Percentiles rank a stretch among this genome's conserved stretches.
These are phyloP conservation scores for Agrilus mali DNA, from an alignment of 2,888 invertebrate species.

Conservation along the genomic window DNA sequence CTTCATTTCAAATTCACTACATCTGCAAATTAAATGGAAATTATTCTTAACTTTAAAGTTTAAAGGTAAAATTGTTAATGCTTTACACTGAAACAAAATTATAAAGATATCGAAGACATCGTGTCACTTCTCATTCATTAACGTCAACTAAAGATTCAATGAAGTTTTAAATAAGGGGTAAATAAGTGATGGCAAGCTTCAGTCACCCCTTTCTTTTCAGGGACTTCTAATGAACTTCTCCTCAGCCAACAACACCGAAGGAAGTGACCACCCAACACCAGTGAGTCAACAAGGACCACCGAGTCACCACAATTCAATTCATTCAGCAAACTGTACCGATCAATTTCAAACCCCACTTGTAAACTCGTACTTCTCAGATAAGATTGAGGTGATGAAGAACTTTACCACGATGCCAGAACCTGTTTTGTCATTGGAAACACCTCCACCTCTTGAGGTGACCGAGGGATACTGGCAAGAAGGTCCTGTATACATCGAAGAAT, in stretches of 20 bases:
- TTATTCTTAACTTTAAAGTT: too few species aligned
- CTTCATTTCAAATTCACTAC: too few species aligned
- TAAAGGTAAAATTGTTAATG: too few species aligned
- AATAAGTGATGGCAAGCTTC: too few species aligned
- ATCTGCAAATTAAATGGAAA: too few species aligned
- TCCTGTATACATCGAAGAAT: constrained; percentile 16
- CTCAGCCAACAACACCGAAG: constrained; percentile 33
- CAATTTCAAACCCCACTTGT: constrained; percentile 43
- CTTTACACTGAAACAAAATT: too few species aligned
- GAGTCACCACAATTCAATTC: constrained; percentile 25
- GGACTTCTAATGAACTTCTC: constrained; percentile 46
- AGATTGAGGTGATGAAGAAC: constrained; percentile 32
- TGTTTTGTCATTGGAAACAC: constrained; percentile 27
- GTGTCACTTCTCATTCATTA: too few species aligned
- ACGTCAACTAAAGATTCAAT: too few species aligned
- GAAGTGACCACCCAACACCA: constrained; percentile 30
- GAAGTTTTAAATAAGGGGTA: too few species aligned
- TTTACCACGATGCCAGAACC: constrained; percentile 18
- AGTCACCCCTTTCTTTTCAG: constrained; percentile 23
- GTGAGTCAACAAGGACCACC: constrained; percentile 29
- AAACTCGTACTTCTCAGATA: constrained; percentile 38
- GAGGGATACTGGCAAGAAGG: constrained; percentile 18
- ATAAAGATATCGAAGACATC: too few species aligned
- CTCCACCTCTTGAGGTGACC: constrained; percentile 28
- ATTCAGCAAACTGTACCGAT: constrained; percentile 28